These are phyloP conservation scores for Andrena chrysosceles DNA, from an alignment of 2,888 invertebrate species.

Conservation along the genomic window DNA sequence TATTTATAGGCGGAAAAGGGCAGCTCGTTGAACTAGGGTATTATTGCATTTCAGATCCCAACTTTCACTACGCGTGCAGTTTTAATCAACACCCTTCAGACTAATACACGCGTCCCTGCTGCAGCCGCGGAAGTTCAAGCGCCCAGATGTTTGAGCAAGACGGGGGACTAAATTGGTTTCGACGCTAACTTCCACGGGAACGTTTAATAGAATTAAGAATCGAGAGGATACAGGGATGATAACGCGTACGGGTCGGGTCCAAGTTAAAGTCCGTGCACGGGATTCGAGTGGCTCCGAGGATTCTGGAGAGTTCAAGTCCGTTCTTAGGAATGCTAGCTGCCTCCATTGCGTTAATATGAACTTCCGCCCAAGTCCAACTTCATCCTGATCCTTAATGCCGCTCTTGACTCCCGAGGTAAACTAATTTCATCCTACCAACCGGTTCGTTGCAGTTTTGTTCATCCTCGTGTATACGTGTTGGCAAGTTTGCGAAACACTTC, in stretches of 20 bases:
- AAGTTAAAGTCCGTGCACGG: constrained; percentile 11
- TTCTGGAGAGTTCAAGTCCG: background rate
- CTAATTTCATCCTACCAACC: constrained; percentile 12
- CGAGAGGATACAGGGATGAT: background rate
- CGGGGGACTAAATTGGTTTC: constrained; percentile 15
- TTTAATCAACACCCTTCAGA: constrained; percentile 1
- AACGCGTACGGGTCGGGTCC: constrained; percentile 3
- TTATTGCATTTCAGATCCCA: background rate
- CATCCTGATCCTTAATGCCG: constrained; percentile 23
- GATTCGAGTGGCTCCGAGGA: background rate
- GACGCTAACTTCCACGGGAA: background rate
- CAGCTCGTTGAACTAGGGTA: background rate
- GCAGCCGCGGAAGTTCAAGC: background rate
- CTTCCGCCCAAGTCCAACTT: constrained; percentile 16
- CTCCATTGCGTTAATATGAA: constrained; percentile 12
- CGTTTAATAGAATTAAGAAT: constrained; percentile 24
- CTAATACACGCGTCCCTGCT: background rate
- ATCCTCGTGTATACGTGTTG: background rate
- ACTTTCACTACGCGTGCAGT: background rate
- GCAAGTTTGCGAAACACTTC: too few relatives aligned
- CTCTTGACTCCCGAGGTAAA: constrained; percentile 22
- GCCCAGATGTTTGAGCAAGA: background rate
- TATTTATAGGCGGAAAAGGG: background rate
- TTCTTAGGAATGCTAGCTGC: background rate
- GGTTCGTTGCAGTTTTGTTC: background rate